Evolutionary conservation across 2,888 invertebrate genomes (phyloP), one percentile per base, ranked within the genome.

Genomic region (Agriopis aurantiaria): DNA sequence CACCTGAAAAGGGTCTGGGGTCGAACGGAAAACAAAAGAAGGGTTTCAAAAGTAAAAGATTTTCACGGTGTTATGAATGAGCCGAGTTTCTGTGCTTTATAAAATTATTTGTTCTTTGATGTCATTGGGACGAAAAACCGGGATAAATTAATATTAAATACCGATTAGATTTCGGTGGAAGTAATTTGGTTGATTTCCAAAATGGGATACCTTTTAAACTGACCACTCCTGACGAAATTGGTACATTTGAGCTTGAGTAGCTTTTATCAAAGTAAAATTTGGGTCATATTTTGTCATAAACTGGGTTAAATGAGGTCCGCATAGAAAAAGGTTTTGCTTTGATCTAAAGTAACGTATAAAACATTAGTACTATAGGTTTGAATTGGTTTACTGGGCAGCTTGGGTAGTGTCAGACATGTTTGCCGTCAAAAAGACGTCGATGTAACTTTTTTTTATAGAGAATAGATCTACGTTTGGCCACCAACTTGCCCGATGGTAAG

Each of bases 251-350:
- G 71, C 43, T 53, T 59, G 41, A 77, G 71, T 70, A 62, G 62
- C 66, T 65, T 69, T 75, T 67, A 67, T 68, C 70, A 75, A 71
- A 69, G 77, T 75, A 72, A 58, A 77, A 75, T 68, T 75, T 64
- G 23, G 52, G 69, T 58, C 46, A 53, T 10, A 53, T 53, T 53
- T 49, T 53, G 53, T 46, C 46, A n/a, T 43, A 12, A 45, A 17
- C 9, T 49, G 10, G 23, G 40, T 41, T 12, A n/a, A 11, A 10
- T 48, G 12, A 12, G 48, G 48, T n/a, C 11, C n/a, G n/a, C n/a
- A 49, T 49, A 9, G 40, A 40, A 49, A 60, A 60, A 60, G 49
- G 49, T 40, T 41, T 60, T 14, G 17, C 49, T 60, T 60, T 60
- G 60, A 60, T 49, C 40, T 60, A 11, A 51, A 9, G 3, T 7